These are phyloP conservation scores for Pogonocichla stellata DNA, from an alignment of 2,113 vertebrate species.

Conservation along the genomic window DNA sequence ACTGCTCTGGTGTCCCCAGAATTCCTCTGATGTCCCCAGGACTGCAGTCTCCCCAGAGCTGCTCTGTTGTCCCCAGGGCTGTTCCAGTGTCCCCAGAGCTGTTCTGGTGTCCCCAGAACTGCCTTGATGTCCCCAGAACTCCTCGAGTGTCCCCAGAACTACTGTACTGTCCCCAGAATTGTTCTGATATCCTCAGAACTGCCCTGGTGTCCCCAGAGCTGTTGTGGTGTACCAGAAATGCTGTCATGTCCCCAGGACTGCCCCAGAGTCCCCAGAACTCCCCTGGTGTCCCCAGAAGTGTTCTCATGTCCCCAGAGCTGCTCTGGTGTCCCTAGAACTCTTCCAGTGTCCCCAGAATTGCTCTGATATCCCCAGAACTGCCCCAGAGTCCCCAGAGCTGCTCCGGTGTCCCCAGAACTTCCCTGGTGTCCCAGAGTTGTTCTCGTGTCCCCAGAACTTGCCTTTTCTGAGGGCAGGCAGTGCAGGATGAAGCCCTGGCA, in stretches of 20 bases:
- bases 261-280: rapidly evolving
- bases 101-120: rapidly evolving
- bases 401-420: background rate
- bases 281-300: rapidly evolving
- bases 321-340: rapidly evolving
- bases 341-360: background rate
- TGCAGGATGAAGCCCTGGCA: rapidly evolving
- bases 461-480: background rate
- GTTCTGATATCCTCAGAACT: rapidly evolving
- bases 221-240: no score
- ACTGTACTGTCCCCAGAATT: no score
- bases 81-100: rapidly evolving
- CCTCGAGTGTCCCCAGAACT: rapidly evolving
- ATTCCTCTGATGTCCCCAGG: no score
- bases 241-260: no score
- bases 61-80: rapidly evolving
- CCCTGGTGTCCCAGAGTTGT: rapidly evolving
- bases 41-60: background rate
- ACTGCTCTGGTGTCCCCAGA: rapidly evolving
- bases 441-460: background rate
- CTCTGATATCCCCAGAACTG: background rate
- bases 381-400: rapidly evolving
- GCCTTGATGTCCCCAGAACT: no score
- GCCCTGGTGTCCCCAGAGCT: rapidly evolving
- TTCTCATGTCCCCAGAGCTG: background rate